Evolutionary conservation across 2,797 vertebrate species (phyloP).

Genomic region (Malurus leucopterus): DNA sequence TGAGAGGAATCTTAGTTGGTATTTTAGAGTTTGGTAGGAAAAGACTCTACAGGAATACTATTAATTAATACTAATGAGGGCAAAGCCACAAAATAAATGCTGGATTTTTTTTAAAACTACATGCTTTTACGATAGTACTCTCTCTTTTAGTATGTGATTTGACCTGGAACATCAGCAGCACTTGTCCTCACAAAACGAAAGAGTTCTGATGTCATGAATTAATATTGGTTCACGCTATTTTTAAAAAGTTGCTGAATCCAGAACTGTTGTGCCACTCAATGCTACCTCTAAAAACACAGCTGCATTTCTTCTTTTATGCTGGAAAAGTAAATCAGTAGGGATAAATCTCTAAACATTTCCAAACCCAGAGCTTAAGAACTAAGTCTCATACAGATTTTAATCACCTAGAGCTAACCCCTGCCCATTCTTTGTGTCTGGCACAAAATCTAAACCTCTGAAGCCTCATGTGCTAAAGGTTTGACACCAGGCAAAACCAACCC

Average conservation of each 20-base stretch:
- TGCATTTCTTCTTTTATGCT: neutral
- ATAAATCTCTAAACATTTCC: neutral
- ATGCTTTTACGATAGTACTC: neutral
- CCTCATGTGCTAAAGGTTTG: neutral
- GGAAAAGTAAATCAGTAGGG: neutral
- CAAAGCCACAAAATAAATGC: neutral
- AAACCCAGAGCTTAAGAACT: neutral
- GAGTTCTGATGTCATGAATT: neutral
- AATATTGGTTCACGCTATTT: neutral
- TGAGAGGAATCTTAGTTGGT: neutral
- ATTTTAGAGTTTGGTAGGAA: neutral
- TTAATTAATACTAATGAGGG: neutral
- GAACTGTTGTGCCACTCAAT: neutral
- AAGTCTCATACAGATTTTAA: neutral
- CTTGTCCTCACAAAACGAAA: neutral
- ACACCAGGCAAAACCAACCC: neutral
- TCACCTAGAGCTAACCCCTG: neutral
- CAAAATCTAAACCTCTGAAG: neutral
- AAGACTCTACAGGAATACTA: neutral
- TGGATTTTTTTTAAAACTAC: neutral
- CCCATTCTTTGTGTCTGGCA: neutral
- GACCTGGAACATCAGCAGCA: neutral
- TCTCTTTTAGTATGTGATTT: neutral
- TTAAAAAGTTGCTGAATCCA: neutral
- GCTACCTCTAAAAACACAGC: neutral